Conservation (phyloP, 2,888 invertebrate genomes). For the Rhagonycha lutea region DNA sequence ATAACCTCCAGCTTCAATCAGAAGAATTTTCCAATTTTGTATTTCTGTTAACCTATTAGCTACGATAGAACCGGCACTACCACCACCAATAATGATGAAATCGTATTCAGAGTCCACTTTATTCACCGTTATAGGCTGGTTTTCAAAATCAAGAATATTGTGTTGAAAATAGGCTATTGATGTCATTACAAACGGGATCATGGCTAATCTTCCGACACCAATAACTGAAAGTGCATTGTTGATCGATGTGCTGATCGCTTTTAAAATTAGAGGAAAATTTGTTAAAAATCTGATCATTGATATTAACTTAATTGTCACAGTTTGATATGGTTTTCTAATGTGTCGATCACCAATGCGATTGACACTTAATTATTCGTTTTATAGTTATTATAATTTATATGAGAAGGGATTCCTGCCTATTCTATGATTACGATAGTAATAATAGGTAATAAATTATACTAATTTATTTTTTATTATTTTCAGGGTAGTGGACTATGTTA, state of each 20-base stretch:
- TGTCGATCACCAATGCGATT: not conserved
- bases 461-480: too few species aligned
- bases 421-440: too few species aligned
- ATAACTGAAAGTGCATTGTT: slow-evolving; percentile 73
- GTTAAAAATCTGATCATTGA: slow-evolving; percentile 37
- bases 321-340: not conserved
- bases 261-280: slow-evolving; percentile 58
- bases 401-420: too few species aligned
- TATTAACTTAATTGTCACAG: not conserved
- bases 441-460: too few species aligned
- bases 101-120: slow-evolving; percentile 74
- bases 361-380: too few species aligned
- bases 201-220: slow-evolving; percentile 73
- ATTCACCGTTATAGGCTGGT: slow-evolving; percentile 71
- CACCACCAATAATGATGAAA: slow-evolving; percentile 81
- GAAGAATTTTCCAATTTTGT: slow-evolving; percentile 75
- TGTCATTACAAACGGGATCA: slow-evolving; percentile 76
- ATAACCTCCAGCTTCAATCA: slow-evolving; percentile 85
- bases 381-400: too few species aligned
- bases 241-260: slow-evolving; percentile 57
- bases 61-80: slow-evolving; percentile 83
- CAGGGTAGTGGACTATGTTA: too few species aligned
- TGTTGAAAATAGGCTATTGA: slow-evolving; percentile 83
- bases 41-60: slow-evolving; percentile 81
- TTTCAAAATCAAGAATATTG: slow-evolving; percentile 83